Percentiles rank a stretch among this genome's conserved stretches.
phyloP scores from a whole-genome alignment of 64 coral and sea anemone species.

The Actinia tenebrosa region DNA sequence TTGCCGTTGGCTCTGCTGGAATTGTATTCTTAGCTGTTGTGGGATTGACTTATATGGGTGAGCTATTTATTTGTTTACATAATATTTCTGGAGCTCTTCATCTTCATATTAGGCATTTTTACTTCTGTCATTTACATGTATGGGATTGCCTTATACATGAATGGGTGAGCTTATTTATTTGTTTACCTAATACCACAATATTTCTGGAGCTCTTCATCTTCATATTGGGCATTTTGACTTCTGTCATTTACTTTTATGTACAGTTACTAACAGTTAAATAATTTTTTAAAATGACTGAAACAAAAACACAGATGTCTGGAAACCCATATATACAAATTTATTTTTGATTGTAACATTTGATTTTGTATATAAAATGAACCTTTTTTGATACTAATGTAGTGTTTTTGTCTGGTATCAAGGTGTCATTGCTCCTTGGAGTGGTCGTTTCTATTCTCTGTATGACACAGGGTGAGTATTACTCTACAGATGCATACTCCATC shows the following conservation, averaged over 20 bases:
- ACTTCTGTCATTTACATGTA: too few species aligned
- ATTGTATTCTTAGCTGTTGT: slow-evolving; percentile 79
- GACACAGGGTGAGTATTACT: slow-evolving; percentile 78
- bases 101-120: too few species aligned
- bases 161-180: too few species aligned
- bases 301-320: too few species aligned
- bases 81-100: too few species aligned
- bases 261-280: too few species aligned
- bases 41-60: slow-evolving; percentile 90
- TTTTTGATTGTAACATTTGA: neutral
- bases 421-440: slow-evolving; percentile 96
- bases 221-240: too few species aligned
- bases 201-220: too few species aligned
- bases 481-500: neutral
- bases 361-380: neutral
- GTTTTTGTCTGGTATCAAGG: slow-evolving; percentile 32
- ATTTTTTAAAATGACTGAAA: neutral
- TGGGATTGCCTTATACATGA: too few species aligned
- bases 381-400: neutral
- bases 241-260: too few species aligned
- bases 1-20: slow-evolving; percentile 67
- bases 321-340: too few species aligned
- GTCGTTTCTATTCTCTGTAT: slow-evolving; percentile 93
- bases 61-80: neutral
- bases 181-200: too few species aligned